phyloP scores from a whole-genome alignment of 37 sponge, comb jelly and placozoan species.

The Cliona cf. orientalis region DNA sequence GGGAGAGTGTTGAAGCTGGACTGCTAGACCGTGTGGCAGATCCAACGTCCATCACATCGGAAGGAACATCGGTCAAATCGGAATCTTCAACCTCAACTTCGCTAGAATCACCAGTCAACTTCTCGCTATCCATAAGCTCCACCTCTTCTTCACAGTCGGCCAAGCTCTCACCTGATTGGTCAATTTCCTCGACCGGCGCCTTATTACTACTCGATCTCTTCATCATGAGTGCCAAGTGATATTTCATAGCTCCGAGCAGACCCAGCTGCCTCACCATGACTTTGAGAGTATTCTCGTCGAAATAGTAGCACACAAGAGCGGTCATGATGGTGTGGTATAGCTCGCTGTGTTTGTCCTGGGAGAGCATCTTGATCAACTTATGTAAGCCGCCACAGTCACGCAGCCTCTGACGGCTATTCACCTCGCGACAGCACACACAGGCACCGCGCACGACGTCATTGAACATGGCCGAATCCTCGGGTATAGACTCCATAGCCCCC shows the following conservation, averaged over 20 bases:
- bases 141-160: not conserved
- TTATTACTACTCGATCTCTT: not conserved
- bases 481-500: not conserved
- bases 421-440: slow-evolving; percentile 65
- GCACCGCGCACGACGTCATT: not conserved
- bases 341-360: not conserved
- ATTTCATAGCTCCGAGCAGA: slow-evolving; percentile 29
- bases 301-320: slow-evolving; percentile 70
- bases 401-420: slow-evolving; percentile 51
- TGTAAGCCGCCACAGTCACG: slow-evolving; percentile 59
- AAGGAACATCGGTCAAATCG: too few relatives aligned
- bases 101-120: too few relatives aligned
- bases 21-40: too few relatives aligned
- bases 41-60: too few relatives aligned
- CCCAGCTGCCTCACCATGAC: slow-evolving; percentile 61
- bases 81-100: too few relatives aligned
- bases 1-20: too few relatives aligned
- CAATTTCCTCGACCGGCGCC: not conserved
- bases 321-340: slow-evolving; percentile 61
- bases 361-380: slow-evolving; percentile 47
- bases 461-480: not conserved
- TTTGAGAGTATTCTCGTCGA: slow-evolving; percentile 73
- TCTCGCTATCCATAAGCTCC: not conserved
- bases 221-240: slow-evolving; percentile 39
- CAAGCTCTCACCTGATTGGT: not conserved